Conservation (phyloP, 1,140 invertebrate species). For the Wasmannia auropunctata region DNA sequence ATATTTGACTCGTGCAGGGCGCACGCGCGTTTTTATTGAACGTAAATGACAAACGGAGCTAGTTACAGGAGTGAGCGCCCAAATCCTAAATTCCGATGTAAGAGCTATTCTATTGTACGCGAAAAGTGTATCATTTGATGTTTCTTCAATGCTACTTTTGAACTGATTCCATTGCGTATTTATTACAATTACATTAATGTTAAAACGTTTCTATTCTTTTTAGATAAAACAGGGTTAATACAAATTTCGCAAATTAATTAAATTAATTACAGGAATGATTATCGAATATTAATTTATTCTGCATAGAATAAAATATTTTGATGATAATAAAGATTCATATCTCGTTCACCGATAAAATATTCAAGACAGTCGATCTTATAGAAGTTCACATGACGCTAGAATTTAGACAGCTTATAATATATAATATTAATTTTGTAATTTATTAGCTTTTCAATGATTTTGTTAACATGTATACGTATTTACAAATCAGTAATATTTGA, state of each 20-base stretch:
- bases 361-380: not conserved
- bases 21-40: slow-evolving; percentile 57
- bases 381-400: not conserved
- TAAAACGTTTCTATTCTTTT: not conserved
- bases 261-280: not conserved
- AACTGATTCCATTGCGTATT: not conserved
- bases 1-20: not conserved
- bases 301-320: not conserved
- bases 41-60: slow-evolving; percentile 23
- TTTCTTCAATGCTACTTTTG: not conserved
- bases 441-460: not conserved
- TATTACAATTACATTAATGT: not conserved
- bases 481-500: too few species aligned
- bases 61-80: not conserved
- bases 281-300: not conserved
- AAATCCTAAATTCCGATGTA: slow-evolving; percentile 29
- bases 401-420: not conserved
- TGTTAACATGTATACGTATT: not conserved
- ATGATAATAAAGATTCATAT: not conserved
- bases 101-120: not conserved
- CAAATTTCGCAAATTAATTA: not conserved
- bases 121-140: not conserved
- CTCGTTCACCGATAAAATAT: not conserved
- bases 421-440: not conserved
- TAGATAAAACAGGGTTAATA: not conserved